Percentiles rank a stretch among this genome's conserved stretches.
These are phyloP conservation scores for Triplophysa dalaica DNA, from an alignment of 2,113 vertebrate species.

Conservation along the genomic window DNA sequence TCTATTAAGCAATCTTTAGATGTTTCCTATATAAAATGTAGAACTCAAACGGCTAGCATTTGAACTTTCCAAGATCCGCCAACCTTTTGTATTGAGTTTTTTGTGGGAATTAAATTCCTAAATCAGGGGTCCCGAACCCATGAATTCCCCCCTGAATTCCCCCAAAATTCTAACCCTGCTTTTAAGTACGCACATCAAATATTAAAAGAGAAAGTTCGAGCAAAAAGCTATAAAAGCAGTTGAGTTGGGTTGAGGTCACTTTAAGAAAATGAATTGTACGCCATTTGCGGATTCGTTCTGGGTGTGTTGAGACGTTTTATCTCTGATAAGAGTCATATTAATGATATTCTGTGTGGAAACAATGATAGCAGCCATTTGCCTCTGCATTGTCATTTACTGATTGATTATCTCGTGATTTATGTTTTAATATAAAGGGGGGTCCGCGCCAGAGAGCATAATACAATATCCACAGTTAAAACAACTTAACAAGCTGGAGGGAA, in stretches of 20 bases:
- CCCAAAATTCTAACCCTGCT: no score
- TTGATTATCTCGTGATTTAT: slow-evolving; percentile 73
- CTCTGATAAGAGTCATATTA: slow-evolving; percentile 55
- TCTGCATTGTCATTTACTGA: slow-evolving; percentile 67
- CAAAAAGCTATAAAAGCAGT: background rate
- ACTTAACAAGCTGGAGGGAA: slow-evolving; percentile 64
- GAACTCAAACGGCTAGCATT: no score
- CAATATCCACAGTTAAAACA: slow-evolving; percentile 59
- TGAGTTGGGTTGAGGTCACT: slow-evolving; percentile 42
- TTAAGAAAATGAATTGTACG: slow-evolving; percentile 38
- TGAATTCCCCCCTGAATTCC: background rate
- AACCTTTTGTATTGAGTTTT: no score
- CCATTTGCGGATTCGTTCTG: slow-evolving; percentile 35
- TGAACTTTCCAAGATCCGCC: no score
- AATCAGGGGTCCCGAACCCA: no score
- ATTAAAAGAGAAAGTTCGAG: background rate
- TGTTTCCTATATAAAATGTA: no score
- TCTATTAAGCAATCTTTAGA: no score
- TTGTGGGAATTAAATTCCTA: no score
- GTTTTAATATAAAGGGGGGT: slow-evolving; percentile 65
- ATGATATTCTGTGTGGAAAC: slow-evolving; percentile 58
- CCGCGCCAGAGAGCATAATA: slow-evolving; percentile 43
- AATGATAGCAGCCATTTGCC: slow-evolving; percentile 65
- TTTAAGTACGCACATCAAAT: background rate
- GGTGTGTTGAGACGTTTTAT: slow-evolving; percentile 26